Base-by-base conservation (phyloP, 2,797 vertebrate species). In the Podargus strigoides region DNA sequence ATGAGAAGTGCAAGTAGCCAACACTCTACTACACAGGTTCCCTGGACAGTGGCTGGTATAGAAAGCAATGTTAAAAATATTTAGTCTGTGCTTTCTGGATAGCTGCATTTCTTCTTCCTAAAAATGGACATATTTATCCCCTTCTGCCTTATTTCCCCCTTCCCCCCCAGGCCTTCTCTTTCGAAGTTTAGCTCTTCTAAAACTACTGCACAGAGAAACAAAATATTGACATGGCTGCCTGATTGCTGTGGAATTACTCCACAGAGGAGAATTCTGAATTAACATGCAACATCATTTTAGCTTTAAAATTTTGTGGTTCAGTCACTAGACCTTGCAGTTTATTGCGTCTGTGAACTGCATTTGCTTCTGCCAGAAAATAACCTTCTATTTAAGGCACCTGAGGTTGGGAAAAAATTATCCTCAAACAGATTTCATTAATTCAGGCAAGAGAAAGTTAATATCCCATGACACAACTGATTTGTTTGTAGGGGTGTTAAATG, bases 401-500 rank as follows among this genome's bases (percentile, higher is more conserved):
- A 89, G 81, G 76, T 94, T 92, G 73, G 42, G 46, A 34, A 81
- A 78, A 79, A 86, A 94, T 66, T 28, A 78, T 81, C 89, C 79
- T 93, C 75, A 34, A 89, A 91, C 52, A 94, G 81, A 83, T 95
- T 96, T 96, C 93, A 95, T 96, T 97, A 95, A 94, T 96, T 96
- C 92, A 96, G 85, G 85, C 90, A 96, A 93, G 84, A 94, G 89
- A 94, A 96, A 96, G 89, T 95, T 97, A 96, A 96, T 96, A 95
- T 95, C 89, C 89, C 97, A 95, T 96, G 95, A 94, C 87, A 93
- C 81, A 94, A 95, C 70, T 59, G 53, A 96, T 97, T 95, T 95
- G 90, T 96, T 96, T 96, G 93, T 81, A 91, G 36, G 87, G 74
- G 67, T 93, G 91, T 94, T 96, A 96, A 95, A 96, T 97, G 94